A percentile compares a stretch with the other conserved stretches of the same genome.
phyloP scores from a whole-genome alignment of 64 coral and sea anemone species.

The Stichodactyla helianthus region DNA sequence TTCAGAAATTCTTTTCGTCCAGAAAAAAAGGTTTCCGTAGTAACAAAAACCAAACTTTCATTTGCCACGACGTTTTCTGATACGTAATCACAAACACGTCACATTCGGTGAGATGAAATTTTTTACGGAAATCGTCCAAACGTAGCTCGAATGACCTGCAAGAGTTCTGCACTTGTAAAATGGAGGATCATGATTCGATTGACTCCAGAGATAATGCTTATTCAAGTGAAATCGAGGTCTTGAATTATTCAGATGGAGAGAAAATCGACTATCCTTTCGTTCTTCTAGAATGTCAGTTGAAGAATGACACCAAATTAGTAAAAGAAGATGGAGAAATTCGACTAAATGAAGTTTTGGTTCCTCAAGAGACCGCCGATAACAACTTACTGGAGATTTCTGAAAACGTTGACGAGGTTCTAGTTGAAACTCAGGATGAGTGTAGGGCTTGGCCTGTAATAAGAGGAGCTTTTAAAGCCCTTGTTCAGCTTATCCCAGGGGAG shows the following conservation, averaged over 20 bases:
- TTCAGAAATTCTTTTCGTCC: neutral
- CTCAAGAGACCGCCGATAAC: neutral
- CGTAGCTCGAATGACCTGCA: neutral
- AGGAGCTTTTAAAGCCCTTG: constrained; percentile 76
- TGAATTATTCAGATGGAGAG: constrained; percentile 56
- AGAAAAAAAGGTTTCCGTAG: neutral
- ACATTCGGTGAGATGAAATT: neutral
- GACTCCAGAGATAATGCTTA: neutral
- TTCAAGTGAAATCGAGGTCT: constrained; percentile 35
- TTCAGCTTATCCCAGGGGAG: constrained; percentile 52
- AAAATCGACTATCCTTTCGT: constrained; percentile 68
- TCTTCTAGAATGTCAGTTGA: constrained; percentile 54
- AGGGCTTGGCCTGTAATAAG: constrained; percentile 57
- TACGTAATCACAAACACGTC: constrained; percentile 35
- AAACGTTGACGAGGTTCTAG: constrained; percentile 24
- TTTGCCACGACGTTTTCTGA: neutral
- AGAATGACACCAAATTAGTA: neutral
- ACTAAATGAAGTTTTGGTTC: neutral
- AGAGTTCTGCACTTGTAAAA: neutral
- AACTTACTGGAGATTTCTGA: neutral
- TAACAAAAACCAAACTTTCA: neutral
- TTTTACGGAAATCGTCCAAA: neutral
- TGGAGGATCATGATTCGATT: neutral
- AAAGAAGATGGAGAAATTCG: neutral
- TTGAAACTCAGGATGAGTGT: constrained; percentile 34